phyloP scores from a whole-genome alignment of 2,888 invertebrate species.

The Hoplodrina blanda region DNA sequence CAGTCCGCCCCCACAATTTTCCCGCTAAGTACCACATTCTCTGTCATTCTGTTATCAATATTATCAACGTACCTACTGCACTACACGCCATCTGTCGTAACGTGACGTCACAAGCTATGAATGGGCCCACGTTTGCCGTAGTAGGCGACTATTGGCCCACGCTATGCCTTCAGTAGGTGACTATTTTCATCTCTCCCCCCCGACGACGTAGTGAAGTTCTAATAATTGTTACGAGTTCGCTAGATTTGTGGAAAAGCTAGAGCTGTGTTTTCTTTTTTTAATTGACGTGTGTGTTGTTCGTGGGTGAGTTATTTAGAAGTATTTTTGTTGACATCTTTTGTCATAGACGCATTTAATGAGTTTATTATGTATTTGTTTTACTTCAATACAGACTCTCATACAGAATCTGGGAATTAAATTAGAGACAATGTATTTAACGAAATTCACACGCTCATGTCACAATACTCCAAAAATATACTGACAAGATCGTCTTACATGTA shows the following conservation, averaged over 20 bases:
- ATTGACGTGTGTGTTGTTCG: background rate
- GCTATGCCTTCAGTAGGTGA: constrained; percentile 6
- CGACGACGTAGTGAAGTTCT: constrained; percentile 6
- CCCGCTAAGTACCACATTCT: constrained; percentile 4
- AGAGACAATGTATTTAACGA: too few species aligned
- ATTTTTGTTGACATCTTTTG: background rate
- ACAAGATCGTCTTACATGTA: too few species aligned
- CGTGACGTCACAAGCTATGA: constrained; percentile 43
- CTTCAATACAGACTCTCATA: too few species aligned
- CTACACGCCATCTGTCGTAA: constrained; percentile 26
- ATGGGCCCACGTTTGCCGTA: constrained; percentile 30
- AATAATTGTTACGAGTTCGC: background rate
- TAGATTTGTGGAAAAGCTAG: constrained; percentile 13
- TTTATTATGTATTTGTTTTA: too few species aligned
- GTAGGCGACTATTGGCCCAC: constrained; percentile 5
- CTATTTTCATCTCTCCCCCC: constrained; percentile 16
- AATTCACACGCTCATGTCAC: too few species aligned
- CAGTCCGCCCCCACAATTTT: constrained; percentile 13
- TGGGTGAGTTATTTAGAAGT: constrained; percentile 6
- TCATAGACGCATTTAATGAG: background rate
- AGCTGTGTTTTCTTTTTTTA: constrained; percentile 5
- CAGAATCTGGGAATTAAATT: too few species aligned
- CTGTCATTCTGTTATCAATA: constrained; percentile 32
- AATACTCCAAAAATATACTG: too few species aligned
- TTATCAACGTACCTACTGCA: constrained; percentile 25